Percentiles rank a stretch among this genome's conserved stretches.
Conservation (phyloP, 2,113 vertebrate species). For the Meleagris gallopavo region DNA sequence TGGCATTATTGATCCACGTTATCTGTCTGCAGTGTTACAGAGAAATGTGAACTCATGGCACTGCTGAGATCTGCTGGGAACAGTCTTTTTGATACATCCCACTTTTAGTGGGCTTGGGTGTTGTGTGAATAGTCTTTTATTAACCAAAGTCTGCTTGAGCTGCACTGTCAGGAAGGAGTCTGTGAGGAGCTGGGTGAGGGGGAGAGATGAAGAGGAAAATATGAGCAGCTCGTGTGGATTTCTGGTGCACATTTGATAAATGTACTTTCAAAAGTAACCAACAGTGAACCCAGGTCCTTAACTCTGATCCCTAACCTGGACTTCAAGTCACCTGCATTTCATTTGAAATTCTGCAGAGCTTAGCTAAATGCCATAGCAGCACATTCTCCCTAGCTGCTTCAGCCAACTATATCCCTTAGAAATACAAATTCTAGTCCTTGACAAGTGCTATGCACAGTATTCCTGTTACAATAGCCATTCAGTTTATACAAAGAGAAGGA, state of each 20-base stretch:
- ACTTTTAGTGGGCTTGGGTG: background rate
- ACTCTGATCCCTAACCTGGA: background rate
- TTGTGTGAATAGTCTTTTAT: background rate
- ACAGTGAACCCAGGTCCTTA: background rate
- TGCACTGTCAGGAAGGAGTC: background rate
- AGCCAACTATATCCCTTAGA: background rate
- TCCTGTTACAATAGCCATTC: background rate
- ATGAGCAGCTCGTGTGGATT: background rate
- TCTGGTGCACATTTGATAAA: background rate
- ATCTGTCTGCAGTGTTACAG: background rate
- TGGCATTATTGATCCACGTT: fast-evolving
- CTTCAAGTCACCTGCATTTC: background rate
- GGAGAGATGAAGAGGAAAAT: background rate
- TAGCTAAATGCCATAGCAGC: background rate
- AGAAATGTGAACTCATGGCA: background rate
- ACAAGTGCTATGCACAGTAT: background rate
- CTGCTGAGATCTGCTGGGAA: background rate
- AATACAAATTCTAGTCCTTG: background rate
- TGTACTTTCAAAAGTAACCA: background rate
- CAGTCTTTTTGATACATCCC: background rate
- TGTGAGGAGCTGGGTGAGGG: background rate
- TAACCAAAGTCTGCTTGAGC: background rate
- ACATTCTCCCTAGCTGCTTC: background rate
- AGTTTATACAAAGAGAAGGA: background rate
- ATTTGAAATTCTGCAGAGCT: background rate